Percentiles rank a stretch among this genome's conserved stretches.
Conservation (phyloP, 2,888 invertebrate genomes). For the Sphaeridia pumilis region DNA sequence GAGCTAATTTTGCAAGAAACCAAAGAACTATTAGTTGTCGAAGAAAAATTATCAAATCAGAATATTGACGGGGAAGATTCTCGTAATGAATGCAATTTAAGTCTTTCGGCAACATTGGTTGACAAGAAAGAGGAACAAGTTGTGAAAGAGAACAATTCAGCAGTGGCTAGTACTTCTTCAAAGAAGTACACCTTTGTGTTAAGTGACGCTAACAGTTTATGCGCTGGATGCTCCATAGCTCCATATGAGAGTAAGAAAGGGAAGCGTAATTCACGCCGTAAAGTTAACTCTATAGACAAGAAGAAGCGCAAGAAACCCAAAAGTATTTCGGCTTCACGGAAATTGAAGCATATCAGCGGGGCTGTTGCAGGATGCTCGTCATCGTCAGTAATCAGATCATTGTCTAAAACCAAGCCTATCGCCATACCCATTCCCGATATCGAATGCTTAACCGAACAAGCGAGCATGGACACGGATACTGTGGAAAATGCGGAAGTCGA, state of each 20-base stretch:
- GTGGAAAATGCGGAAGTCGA: slow-evolving; percentile 15
- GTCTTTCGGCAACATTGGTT: background rate
- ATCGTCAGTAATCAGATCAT: background rate
- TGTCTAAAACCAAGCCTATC: background rate
- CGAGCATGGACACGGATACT: slow-evolving; percentile 2
- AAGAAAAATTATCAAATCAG: background rate
- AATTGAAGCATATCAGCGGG: background rate
- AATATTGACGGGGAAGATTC: background rate
- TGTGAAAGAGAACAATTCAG: slow-evolving; percentile 1
- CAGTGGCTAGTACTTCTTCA: slow-evolving; percentile 10
- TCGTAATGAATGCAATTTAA: background rate
- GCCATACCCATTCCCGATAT: background rate
- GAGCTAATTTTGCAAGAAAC: background rate
- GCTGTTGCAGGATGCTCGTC: background rate
- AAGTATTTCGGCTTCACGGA: background rate
- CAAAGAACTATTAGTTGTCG: too few species aligned
- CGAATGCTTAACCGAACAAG: background rate
- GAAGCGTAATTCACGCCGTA: slow-evolving; percentile 2
- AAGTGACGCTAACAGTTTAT: slow-evolving; percentile 28
- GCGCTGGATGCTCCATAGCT: slow-evolving; percentile 26
- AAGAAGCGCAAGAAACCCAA: slow-evolving; percentile 11
- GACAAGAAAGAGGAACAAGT: background rate
- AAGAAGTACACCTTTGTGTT: slow-evolving; percentile 29
- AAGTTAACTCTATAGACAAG: slow-evolving; percentile 10
- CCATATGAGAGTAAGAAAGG: slow-evolving; percentile 12